Conservation (phyloP, 2,888 invertebrate species). For the Mechanitis mazaeus region DNA sequence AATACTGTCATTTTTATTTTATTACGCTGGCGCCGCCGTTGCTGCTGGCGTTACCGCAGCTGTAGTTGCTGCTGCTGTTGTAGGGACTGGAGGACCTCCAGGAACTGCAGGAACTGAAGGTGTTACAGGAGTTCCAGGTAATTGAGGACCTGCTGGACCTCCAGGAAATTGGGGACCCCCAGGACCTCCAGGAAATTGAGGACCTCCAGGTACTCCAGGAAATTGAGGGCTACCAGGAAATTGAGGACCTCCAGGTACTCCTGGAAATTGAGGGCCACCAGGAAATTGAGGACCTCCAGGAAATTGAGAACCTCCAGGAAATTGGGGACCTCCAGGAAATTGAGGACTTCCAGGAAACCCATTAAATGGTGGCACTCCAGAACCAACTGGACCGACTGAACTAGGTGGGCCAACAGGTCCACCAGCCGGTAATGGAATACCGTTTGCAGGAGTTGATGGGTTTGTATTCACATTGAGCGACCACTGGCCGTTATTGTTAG, state of each 20-base stretch:
- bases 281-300: background rate
- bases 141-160: background rate
- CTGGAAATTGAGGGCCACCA: constrained; percentile 1
- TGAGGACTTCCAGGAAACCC: constrained; percentile 6
- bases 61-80: constrained; percentile 17
- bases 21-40: constrained; percentile 8
- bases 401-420: background rate
- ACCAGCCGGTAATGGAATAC: constrained; percentile 1
- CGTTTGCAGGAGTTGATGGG: constrained; percentile 8
- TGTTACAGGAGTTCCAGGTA: background rate
- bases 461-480: constrained; percentile 23
- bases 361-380: constrained; percentile 7
- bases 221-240: background rate
- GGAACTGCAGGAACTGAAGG: constrained; percentile 1
- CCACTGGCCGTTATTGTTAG: constrained; percentile 24
- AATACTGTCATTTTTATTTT: constrained; percentile 13
- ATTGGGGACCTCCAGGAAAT: constrained; percentile 6
- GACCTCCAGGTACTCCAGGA: background rate
- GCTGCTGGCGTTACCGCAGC: constrained; percentile 10
- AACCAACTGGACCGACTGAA: background rate
- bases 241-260: background rate
- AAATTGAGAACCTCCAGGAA: constrained; percentile 6
- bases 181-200: background rate
- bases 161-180: constrained; percentile 3
- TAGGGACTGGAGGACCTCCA: constrained; percentile 14